Percentiles rank a stretch among this genome's conserved stretches.
phyloP scores from a whole-genome alignment of 2,888 invertebrate genomes.

The Capitulum mitella region DNA sequence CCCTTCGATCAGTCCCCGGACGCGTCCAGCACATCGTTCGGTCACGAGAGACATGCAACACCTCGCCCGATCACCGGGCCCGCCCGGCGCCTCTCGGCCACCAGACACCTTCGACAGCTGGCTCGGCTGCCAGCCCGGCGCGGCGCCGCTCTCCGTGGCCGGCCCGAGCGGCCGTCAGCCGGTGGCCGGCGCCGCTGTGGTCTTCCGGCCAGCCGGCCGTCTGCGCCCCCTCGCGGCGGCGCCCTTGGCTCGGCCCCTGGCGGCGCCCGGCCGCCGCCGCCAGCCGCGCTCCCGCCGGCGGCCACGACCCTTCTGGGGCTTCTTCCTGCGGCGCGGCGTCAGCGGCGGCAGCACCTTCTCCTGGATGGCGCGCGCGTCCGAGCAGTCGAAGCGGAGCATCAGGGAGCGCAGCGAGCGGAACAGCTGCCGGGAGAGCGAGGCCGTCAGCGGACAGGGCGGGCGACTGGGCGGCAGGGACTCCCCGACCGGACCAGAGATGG shows the following conservation, averaged over 20 bases:
- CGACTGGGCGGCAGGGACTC: background rate
- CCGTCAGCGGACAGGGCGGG: background rate
- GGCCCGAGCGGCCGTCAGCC: no score
- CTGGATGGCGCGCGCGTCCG: background rate
- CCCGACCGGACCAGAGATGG: no score
- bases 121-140: no score
- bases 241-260: background rate
- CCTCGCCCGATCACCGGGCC: no score
- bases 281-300: background rate
- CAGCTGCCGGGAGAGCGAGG: background rate
- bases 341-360: background rate
- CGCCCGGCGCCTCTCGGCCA: no score
- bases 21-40: no score
- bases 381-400: background rate
- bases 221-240: background rate
- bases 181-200: background rate
- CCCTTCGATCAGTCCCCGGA: no score
- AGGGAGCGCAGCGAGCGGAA: background rate
- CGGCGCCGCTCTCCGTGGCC: no score
- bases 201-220: background rate
- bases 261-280: background rate
- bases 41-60: no score
- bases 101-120: background rate
- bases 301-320: background rate
- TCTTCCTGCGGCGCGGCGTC: background rate